Evolutionary conservation across 2,797 vertebrate genomes (phyloP), one percentile per base, ranked within the genome.

Genomic region (Sebastiscus albofasciatus): DNA sequence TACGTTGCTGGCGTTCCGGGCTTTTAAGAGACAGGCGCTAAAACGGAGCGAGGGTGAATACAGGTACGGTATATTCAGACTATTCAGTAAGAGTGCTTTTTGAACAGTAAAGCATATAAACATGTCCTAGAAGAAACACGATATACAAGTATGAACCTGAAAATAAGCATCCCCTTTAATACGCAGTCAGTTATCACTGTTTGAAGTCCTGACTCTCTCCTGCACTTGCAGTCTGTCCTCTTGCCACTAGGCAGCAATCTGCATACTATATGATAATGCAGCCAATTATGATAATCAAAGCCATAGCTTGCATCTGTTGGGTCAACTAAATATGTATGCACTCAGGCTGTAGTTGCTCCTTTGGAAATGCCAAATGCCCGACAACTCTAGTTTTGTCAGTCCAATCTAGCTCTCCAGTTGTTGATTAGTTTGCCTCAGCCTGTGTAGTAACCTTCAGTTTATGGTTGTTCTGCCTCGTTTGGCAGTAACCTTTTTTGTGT

Each of bases 281-380:
- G 39, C 8, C 59, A 75, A 36, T 64, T 29, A 84, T 72, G 29
- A 18, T 79, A 67, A 74, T 84, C 34, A 87, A 60, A 90, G 71
- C 29, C 27, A 46, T 31, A 75, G 36, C 39, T 79, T 75, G 36
- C 52, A 72, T 82, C 62, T 84, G 54, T 54, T 72, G 34, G 67
- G 22, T 65, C 2, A 26, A 65, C 58, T 80, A 26, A 82, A 80
- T 68, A 39, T 75, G 18, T 20, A 24, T 84, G 20, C 27, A 36
- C 82, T 64, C 66, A 77, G 18, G 26, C 55, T 62, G 72, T 60
- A 73, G 55, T 52, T 62, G 5, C 6, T 65, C 29, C 77, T 18
- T 70, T 34, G 5, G 14, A 72, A 84, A 67, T 60, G 59, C 36
- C 33, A 31, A 60, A 11, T 34, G 55, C 33, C 12, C 46, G 27